Percentiles rank a stretch among this genome's conserved stretches.
These are phyloP conservation scores for Heterochromis multidens DNA, from an alignment of 2,113 vertebrate genomes.

Conservation along the genomic window DNA sequence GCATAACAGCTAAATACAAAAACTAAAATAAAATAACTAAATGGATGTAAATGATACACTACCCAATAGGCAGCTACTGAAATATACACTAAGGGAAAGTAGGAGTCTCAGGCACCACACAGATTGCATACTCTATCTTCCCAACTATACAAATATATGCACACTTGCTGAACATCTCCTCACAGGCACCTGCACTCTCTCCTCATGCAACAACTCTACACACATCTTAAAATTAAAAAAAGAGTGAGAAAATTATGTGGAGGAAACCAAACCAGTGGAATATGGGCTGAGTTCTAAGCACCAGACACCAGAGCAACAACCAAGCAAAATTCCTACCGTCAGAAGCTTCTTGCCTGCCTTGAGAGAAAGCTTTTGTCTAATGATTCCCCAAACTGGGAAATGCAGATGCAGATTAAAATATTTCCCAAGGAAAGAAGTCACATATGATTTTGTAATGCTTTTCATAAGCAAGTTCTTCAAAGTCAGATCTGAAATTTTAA, in stretches of 20 bases:
- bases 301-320: slow-evolving; percentile 45
- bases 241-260: slow-evolving; percentile 42
- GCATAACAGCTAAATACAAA: neutral
- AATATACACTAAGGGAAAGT: slow-evolving; percentile 1
- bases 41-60: slow-evolving; percentile 27
- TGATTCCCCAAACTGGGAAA: slow-evolving; percentile 54
- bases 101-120: neutral
- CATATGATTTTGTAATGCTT: slow-evolving; percentile 32
- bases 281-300: slow-evolving; percentile 50
- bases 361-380: slow-evolving; percentile 51
- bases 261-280: slow-evolving; percentile 59
- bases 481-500: neutral
- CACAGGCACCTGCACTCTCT: slow-evolving; percentile 44
- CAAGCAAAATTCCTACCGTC: slow-evolving; percentile 66
- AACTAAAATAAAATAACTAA: neutral
- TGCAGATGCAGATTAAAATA: slow-evolving; percentile 56
- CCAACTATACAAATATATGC: neutral
- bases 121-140: neutral
- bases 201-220: slow-evolving; percentile 61
- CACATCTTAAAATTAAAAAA: slow-evolving; percentile 11
- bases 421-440: slow-evolving; percentile 45
- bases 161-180: slow-evolving; percentile 26
- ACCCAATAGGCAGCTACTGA: slow-evolving; percentile 7
- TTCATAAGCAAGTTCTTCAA: slow-evolving; percentile 12
- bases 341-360: slow-evolving; percentile 26